A percentile compares a stretch with the other conserved stretches of the same genome.
Conservation (phyloP, 2,888 invertebrate genomes). For the Beris chalybata region DNA sequence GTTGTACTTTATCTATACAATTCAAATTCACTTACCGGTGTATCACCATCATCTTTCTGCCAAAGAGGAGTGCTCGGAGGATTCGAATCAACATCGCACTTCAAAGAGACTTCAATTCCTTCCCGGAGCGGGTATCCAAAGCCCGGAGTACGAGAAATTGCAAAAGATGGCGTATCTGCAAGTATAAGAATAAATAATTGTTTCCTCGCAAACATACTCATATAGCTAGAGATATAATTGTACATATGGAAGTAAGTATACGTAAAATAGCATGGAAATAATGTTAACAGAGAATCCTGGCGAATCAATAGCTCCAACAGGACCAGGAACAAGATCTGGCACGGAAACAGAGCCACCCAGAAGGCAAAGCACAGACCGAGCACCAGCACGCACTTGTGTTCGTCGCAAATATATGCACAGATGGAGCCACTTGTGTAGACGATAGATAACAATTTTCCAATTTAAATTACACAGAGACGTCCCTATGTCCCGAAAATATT, state of each 20-base stretch:
- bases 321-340: background rate
- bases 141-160: constrained; percentile 89
- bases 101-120: constrained; percentile 84
- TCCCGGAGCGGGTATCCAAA: constrained; percentile 87
- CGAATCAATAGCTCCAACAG: constrained; percentile 36
- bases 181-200: constrained; percentile 24
- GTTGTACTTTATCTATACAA: background rate
- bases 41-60: constrained; percentile 67
- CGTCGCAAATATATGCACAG: constrained; percentile 13
- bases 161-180: constrained; percentile 89
- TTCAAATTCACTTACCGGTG: constrained; percentile 57
- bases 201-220: background rate
- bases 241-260: no score
- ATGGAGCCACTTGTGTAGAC: constrained; percentile 11
- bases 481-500: background rate
- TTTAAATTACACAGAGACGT: constrained; percentile 32
- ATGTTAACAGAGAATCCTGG: constrained; percentile 28
- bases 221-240: no score
- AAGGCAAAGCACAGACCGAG: background rate
- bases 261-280: no score
- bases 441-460: constrained; percentile 34
- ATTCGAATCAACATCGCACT: constrained; percentile 93
- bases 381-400: constrained; percentile 1
- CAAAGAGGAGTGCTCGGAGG: constrained; percentile 84
- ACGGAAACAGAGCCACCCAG: constrained; percentile 13